Evolutionary conservation across 2,888 invertebrate species (phyloP).

Genomic region (Chaetoderma sp.): DNA sequence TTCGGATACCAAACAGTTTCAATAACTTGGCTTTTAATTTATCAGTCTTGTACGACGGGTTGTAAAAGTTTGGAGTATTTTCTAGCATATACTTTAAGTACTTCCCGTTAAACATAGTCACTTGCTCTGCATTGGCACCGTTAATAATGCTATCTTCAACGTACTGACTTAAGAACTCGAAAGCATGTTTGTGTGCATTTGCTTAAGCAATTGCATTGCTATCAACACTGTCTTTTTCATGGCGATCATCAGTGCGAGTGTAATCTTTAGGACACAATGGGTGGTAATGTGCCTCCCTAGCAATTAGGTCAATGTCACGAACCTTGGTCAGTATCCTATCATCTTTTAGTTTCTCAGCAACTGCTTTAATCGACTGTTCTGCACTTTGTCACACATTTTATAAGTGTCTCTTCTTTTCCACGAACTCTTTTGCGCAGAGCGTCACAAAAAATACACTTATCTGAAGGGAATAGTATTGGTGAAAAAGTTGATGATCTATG

Average conservation of each 20-base stretch:
- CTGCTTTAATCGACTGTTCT: neutral
- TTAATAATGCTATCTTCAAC: neutral
- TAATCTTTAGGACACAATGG: neutral
- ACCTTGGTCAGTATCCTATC: neutral
- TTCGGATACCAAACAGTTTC: neutral
- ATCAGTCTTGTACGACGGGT: neutral
- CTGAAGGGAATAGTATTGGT: neutral
- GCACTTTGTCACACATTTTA: neutral
- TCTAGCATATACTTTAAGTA: neutral
- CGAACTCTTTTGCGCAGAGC: neutral
- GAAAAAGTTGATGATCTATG: neutral
- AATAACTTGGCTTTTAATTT: neutral
- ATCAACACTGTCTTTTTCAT: neutral
- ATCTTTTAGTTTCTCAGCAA: neutral
- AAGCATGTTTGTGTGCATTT: neutral
- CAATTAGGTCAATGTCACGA: neutral
- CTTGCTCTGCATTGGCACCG: neutral
- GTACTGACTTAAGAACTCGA: neutral
- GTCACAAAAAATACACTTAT: neutral
- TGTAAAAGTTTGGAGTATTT: neutral
- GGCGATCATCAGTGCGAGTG: neutral
- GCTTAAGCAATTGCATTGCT: neutral
- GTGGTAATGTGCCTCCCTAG: neutral
- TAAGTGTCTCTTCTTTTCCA: neutral
- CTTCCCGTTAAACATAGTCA: neutral